Evolutionary conservation across 2,113 vertebrate genomes (phyloP), one percentile per base, ranked within the genome.

Genomic region (Macquaria ambigua): DNA sequence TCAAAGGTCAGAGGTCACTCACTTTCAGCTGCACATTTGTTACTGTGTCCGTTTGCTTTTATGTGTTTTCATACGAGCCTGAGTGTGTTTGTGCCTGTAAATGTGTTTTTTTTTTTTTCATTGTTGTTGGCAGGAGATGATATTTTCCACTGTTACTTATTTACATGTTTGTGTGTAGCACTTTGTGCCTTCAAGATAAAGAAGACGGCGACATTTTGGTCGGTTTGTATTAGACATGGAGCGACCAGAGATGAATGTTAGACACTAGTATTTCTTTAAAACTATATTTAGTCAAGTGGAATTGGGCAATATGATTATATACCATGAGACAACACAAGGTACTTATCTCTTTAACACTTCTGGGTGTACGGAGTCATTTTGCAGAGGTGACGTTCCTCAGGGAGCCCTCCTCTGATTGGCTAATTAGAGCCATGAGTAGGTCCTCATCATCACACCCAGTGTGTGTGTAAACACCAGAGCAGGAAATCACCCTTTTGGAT

Each of bases 1-100:
- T 66, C 81, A 31, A 41, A 70, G 86, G 79, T 90, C 85, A 72
- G 31, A 88, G 80, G 77, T 75, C 53, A 11, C 67, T 34, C 82
- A 58, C 66, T 50, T 56, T 52, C 23, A 67, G 52, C 3, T 39
- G 56, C 48, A 18, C 48, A 50, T 67, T 28, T 28, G 64, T 25
- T 16, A 3, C 23, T 8, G 18, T 7, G 64, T 46, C 6, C 18
- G 39, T 53, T 39, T 56, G 25, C 7, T 8, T 63, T 41, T 34
- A 1, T 16, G 14, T 64, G 46, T 31, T 28, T 59, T 28, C 14
- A 7, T 5, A 48, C 46, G 15, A 14, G 14, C 46, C 15, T 0
- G 12, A 15, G 43, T 46, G 43, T 46, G 41, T 43, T 9, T 43
- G 11, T 43, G 39, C 1, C 1, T 39, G 39, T 39, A 39, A 39